Conservation (phyloP, 1,140 invertebrate species). For the Conus betulinus region DNA sequence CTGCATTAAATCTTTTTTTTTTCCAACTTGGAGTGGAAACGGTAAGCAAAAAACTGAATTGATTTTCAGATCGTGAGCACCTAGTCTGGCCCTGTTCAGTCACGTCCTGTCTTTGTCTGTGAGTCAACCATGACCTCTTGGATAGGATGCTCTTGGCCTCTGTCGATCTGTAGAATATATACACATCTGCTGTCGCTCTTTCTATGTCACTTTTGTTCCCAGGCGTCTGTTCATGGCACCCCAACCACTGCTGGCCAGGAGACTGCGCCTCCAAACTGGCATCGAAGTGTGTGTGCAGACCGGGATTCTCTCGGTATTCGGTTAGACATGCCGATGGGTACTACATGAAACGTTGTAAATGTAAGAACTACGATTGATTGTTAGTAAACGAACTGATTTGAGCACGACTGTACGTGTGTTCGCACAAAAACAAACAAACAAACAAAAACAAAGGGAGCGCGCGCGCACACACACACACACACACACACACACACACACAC, state of each 20-base stretch:
- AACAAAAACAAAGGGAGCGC: too few species aligned
- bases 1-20: too few species aligned
- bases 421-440: neutral
- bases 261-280: neutral
- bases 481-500: neutral
- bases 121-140: too few species aligned
- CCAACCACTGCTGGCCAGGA: conserved; percentile 13
- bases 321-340: neutral
- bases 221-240: neutral
- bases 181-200: too few species aligned
- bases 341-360: neutral
- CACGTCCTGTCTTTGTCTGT: too few species aligned
- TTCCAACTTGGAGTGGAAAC: too few species aligned
- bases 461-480: neutral
- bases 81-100: too few species aligned
- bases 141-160: too few species aligned
- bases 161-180: too few species aligned
- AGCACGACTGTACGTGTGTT: neutral
- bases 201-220: neutral
- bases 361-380: neutral
- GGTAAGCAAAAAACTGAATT: too few species aligned
- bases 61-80: too few species aligned
- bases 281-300: neutral
- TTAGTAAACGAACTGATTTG: neutral
- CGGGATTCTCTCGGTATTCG: neutral